Base-by-base conservation (phyloP, 1,140 invertebrate genomes). In the Penaeus vannamei region DNA sequence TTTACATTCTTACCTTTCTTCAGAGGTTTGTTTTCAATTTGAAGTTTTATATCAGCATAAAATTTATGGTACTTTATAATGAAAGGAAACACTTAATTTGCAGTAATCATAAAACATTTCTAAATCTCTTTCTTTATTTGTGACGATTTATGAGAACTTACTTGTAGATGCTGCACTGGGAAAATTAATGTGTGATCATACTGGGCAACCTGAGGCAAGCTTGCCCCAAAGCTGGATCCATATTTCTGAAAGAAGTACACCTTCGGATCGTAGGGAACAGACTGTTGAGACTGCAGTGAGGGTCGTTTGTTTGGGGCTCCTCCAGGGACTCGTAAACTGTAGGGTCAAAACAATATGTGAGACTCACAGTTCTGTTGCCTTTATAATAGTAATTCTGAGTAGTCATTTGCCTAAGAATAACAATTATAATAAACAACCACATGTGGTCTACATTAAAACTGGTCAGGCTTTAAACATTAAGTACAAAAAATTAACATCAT, bases 241-340 rank as follows among this genome's bases (percentile, higher is more conserved):
- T 97, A 97, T 92, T 97, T 97, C 80, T 96, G 95, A 92, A 99
- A 99, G 93, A 98, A 98, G 92, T 98, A 96, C 19, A 95, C 96
- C 0, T 95, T 95, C 2, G 96, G 95, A 93, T 98, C 97, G 91
- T 96, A 96, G 0, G 93, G 93, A 26, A 93, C 92, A 12, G 93
- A 93, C 62, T 93, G 88, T 83, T 93, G 93, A 53, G 92, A 92
- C 66, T 92, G 90, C 36, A 92, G 72, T 2, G 92, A 91, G 59
- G 85, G 90, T 64, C 90, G 90, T 32, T 92, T 92, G 17, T 80
- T 81, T 32, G 72, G 79, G 61, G 64, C 84, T 22, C 81, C 85
- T 5, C 23, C 29, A 22, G 62, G 66, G 12, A 81, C 60, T 23
- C 85, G 66, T 69, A 87, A 85, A 19, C 82, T 86, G 61, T 17